These are phyloP conservation scores for Fulmarus glacialis DNA, from an alignment of 2,113 vertebrate species.

Conservation along the genomic window DNA sequence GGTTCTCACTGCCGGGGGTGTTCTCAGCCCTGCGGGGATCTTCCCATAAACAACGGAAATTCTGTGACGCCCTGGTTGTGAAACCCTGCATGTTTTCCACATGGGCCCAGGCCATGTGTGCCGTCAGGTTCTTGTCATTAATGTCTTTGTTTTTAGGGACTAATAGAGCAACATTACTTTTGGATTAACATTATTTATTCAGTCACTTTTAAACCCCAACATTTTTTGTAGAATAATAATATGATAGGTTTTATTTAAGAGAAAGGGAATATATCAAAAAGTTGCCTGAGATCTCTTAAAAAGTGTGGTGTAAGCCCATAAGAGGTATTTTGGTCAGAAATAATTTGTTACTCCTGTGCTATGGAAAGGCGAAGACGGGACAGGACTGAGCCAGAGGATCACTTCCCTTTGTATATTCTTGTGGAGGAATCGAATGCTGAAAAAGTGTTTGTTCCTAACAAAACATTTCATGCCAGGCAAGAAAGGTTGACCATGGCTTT, in stretches of 20 bases:
- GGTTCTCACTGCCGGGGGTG: neutral
- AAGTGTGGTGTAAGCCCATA: fast-evolving
- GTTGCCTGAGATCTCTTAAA: neutral
- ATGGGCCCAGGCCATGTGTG: neutral
- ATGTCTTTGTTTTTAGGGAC: neutral
- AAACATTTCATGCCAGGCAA: neutral
- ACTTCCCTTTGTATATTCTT: neutral
- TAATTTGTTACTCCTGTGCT: neutral
- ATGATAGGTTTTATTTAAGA: neutral
- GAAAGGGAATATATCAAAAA: neutral
- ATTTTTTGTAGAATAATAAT: neutral
- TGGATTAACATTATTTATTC: neutral
- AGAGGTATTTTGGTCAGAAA: neutral
- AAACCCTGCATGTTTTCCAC: neutral
- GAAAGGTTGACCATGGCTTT: neutral
- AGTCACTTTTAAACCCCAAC: neutral
- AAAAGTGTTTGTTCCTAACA: neutral
- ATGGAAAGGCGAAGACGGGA: neutral
- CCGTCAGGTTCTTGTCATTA: neutral
- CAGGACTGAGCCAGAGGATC: neutral
- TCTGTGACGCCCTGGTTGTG: neutral
- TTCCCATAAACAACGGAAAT: neutral
- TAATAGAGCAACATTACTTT: neutral
- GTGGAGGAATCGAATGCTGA: neutral
- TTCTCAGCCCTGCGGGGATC: neutral